These are phyloP conservation scores for Apeltes quadracus DNA, from an alignment of 2,113 vertebrate species.

Conservation along the genomic window DNA sequence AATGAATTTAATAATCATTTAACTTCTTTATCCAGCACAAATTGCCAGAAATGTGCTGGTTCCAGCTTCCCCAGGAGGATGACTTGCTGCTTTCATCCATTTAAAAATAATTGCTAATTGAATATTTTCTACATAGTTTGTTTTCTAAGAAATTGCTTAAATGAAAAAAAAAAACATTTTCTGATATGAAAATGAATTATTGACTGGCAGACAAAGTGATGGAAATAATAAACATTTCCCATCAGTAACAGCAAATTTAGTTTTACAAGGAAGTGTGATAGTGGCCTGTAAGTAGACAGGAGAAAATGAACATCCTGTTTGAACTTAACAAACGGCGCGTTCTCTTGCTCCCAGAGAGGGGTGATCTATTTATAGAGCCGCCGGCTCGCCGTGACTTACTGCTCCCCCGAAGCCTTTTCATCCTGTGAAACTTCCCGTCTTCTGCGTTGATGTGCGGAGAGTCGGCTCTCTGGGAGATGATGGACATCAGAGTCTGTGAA, in stretches of 20 bases:
- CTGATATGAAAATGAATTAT: background rate
- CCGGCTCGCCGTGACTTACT: conserved; percentile 42
- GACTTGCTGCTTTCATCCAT: background rate
- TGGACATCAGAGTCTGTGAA: conserved; percentile 55
- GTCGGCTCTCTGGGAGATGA: conserved; percentile 47
- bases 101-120: background rate
- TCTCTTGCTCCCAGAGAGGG: conserved; percentile 12
- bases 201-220: background rate
- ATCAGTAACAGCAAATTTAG: background rate
- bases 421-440: conserved; percentile 36
- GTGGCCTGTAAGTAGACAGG: background rate
- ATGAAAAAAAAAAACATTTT: no score
- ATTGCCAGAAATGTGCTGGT: no score
- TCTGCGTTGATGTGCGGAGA: conserved; percentile 57
- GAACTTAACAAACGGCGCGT: background rate
- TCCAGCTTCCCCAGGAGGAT: background rate
- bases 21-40: background rate
- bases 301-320: conserved; percentile 17
- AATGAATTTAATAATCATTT: background rate
- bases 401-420: conserved; percentile 51
- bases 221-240: background rate
- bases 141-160: background rate
- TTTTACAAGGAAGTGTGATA: background rate
- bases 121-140: background rate
- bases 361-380: conserved; percentile 27